Base-by-base conservation (phyloP, 2,113 vertebrate species). In the Salvelinus namaycush region DNA sequence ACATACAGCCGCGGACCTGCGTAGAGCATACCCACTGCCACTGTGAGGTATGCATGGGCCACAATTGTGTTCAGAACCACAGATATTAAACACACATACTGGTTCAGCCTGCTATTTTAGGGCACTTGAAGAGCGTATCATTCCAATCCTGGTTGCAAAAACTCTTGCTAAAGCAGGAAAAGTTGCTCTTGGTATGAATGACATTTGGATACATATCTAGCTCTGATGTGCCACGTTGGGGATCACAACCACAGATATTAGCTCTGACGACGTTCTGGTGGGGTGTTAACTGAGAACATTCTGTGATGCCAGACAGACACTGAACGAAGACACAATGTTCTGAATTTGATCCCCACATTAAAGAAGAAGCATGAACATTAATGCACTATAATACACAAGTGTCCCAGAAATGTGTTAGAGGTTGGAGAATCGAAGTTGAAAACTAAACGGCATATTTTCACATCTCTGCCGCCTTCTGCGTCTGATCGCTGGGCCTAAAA, bases 201-300 rank as follows among this genome's bases (percentile, higher is more conserved):
- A 44, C 39, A 44, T 11, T 44, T 44, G 39, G 39, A 44, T 44
- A 44, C 39, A 44, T 44, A 44, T 44, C 9, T 44, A 44, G 39
- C 39, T 44, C 39, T 44, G 39, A 11, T 11, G 39, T 44, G 39
- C 39, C 39, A 9, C 39, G 2, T 44, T 11, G 11, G 39, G 9
- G 9, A 11, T 44, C 18, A 57, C 18, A 57, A 57, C 16, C 22
- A 3, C n/a, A 51, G 72, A 77, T 78, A 73, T 69, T 60, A 14
- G 7, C 59, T 24, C 59, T 62, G 51, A 5, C 51, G 1, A 0
- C 5, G 2, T 5, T 13, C 27, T 49, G 68, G 13, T 51, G 4
- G 1, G 62, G 29, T 34, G 71, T 77, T 27, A 16, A 60, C 60
- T 22, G 24, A 13, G 51, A 39, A 73, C 60, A 62, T n/a, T 6